Conservation (phyloP, 1,140 invertebrate species). For the Drosophila bocqueti region DNA sequence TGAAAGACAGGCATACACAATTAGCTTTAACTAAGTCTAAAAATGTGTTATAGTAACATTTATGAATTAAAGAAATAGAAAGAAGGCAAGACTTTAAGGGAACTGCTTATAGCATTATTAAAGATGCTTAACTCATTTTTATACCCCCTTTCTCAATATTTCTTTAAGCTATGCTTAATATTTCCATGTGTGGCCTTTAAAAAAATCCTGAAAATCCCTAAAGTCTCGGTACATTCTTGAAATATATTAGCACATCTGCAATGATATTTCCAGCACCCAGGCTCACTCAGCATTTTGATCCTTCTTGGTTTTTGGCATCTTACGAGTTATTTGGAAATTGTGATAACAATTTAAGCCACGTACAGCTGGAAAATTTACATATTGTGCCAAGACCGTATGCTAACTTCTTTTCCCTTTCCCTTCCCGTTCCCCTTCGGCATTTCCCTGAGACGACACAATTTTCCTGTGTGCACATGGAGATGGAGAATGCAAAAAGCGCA, state of each 20-base stretch:
- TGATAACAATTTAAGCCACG: conserved; percentile 62
- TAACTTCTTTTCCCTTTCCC: not conserved
- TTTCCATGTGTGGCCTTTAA: not conserved
- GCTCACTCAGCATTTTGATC: conserved; percentile 13
- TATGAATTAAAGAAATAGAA: not conserved
- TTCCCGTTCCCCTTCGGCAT: not conserved
- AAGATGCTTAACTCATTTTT: not conserved
- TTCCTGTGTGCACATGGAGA: conserved; percentile 34
- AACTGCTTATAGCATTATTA: too few species aligned
- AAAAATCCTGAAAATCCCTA: not conserved
- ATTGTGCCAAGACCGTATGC: conserved; percentile 47
- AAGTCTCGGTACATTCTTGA: not conserved
- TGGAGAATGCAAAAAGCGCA: conserved; percentile 51
- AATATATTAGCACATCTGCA: conserved; percentile 2
- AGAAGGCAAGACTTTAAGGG: not conserved
- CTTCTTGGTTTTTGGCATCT: conserved; percentile 30
- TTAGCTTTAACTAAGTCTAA: not conserved
- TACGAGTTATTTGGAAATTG: conserved; percentile 41
- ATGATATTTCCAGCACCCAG: conserved; percentile 18
- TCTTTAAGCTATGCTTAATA: not conserved
- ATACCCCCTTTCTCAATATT: too few species aligned
- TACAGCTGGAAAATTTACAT: conserved; percentile 59
- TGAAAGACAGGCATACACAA: too few species aligned
- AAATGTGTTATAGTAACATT: too few species aligned
- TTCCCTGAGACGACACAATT: conserved; percentile 25